Base-by-base conservation (phyloP, 2,888 invertebrate species). In the Cetonia aurata region DNA sequence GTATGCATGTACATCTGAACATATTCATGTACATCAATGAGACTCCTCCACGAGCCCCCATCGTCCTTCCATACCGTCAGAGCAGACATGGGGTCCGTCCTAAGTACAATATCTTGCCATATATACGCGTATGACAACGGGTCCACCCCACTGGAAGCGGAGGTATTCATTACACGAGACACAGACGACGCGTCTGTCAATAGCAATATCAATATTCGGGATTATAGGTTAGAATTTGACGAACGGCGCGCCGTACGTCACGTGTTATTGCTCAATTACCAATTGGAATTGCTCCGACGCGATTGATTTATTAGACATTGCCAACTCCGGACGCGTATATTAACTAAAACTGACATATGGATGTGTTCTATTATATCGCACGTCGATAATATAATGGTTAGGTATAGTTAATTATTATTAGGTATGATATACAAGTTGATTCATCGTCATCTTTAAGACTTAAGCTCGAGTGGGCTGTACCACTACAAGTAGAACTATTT, bases 201-300 rank as follows among this genome's bases (percentile, higher is more conserved):
- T 82, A 81, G 79, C 81, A 80, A 79, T 81, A 83, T 83, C 82
- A 82, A 82, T 83, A 62, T 62, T 62, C 80, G 72, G 71, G 71
- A 75, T 75, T 75, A 75, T 69, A 72, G 70, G 67, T 70, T 72
- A 69, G 50, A 60, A 62, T 60, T 69, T 69, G 69, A 69, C 59
- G 69, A 42, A 69, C 48, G 62, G 48, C 33, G 4, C 15, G 46
- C 33, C 48, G 48, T 62, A 62, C 33, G 70, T 70, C 70, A 70
- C 42, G 66, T 66, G 70, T 60, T 70, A 70, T 70, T 70, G 70
- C 65, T 62, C 66, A 62, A 70, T 65, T 70, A 65, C 55, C 37
- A 53, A 62, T 56, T 65, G 62, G 65, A 70, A 70, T 70, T 70
- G 70, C 70, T 25, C 9, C 48, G 46, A 15, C 31, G 33, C 25